Evolutionary conservation across 2,797 vertebrate genomes (phyloP).

Genomic region (Rhinatrema bivittatum): DNA sequence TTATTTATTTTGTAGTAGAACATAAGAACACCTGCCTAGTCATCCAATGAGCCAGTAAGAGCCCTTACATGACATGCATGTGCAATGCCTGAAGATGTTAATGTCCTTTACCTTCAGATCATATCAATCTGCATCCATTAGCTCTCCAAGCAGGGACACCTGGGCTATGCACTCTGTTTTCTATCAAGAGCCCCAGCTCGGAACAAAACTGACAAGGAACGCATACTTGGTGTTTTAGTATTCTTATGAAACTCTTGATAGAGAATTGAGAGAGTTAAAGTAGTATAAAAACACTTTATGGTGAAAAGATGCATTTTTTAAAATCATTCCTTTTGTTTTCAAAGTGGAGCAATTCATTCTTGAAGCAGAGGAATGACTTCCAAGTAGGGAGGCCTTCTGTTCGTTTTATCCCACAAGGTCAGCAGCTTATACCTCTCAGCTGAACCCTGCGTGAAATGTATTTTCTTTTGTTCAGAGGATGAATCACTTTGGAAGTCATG

Average conservation of each 20-base stretch:
- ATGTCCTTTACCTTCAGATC: conserved; percentile 33
- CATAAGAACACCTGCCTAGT: conserved; percentile 28
- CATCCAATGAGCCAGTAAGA: conserved; percentile 24
- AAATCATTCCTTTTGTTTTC: conserved; percentile 34
- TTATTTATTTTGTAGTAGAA: conserved; percentile 22
- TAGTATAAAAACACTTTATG: conserved; percentile 20
- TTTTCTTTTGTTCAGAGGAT: conserved; percentile 27
- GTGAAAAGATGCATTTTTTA: conserved; percentile 22
- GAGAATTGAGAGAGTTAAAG: conserved; percentile 14
- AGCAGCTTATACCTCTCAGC: not conserved
- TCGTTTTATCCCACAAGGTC: conserved; percentile 12
- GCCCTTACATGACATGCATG: conserved; percentile 21
- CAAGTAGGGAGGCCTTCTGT: conserved; percentile 14
- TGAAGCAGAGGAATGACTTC: conserved; percentile 30
- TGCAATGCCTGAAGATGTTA: conserved; percentile 28
- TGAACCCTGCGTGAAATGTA: conserved; percentile 22
- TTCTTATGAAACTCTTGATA: conserved; percentile 32
- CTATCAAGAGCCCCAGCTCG: conserved; percentile 38
- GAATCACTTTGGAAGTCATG: conserved; percentile 12
- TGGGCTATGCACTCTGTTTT: conserved; percentile 40
- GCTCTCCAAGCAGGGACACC: conserved; percentile 45
- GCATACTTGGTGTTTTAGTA: conserved; percentile 29
- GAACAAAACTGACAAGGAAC: conserved; percentile 39
- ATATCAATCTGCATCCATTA: conserved; percentile 43
- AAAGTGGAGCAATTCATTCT: conserved; percentile 27